These are phyloP conservation scores for Luehdorfia chinensis DNA, from an alignment of 1,140 invertebrate genomes.

Conservation along the genomic window DNA sequence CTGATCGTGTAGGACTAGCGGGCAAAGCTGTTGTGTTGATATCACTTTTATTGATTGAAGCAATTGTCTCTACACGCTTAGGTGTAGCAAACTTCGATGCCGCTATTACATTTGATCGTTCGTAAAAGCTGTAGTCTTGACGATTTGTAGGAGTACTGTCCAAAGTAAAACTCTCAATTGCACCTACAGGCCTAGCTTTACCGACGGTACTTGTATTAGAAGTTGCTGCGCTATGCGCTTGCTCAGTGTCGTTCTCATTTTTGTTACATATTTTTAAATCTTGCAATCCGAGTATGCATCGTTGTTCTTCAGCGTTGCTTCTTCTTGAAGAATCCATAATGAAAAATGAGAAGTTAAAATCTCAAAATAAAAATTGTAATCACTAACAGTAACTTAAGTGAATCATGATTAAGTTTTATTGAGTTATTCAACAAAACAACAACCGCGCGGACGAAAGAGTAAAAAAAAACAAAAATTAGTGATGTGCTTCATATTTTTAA, in stretches of 20 bases:
- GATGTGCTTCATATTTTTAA: constrained; percentile 3
- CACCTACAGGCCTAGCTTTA: constrained; percentile 65
- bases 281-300: constrained; percentile 69
- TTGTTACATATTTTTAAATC: constrained; percentile 74
- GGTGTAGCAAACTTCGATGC: constrained; percentile 87
- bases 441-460: constrained; percentile 28
- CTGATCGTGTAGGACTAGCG: constrained; percentile 71
- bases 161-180: constrained; percentile 72
- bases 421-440: constrained; percentile 30
- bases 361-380: constrained; percentile 18
- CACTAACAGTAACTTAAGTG: constrained; percentile 36
- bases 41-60: constrained; percentile 76
- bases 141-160: constrained; percentile 58
- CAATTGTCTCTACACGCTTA: constrained; percentile 81
- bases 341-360: constrained; percentile 11
- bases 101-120: constrained; percentile 78
- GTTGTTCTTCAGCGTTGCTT: constrained; percentile 63
- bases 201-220: constrained; percentile 52
- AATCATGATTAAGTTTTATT: constrained; percentile 44
- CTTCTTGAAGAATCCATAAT: constrained; percentile 65
- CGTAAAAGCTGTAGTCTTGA: constrained; percentile 73
- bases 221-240: constrained; percentile 59
- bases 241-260: constrained; percentile 71
- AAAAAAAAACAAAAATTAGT: constrained; percentile 27
- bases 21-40: constrained; percentile 57